Base-by-base conservation (phyloP, 2,113 vertebrate genomes). In the Odocoileus virginianus region DNA sequence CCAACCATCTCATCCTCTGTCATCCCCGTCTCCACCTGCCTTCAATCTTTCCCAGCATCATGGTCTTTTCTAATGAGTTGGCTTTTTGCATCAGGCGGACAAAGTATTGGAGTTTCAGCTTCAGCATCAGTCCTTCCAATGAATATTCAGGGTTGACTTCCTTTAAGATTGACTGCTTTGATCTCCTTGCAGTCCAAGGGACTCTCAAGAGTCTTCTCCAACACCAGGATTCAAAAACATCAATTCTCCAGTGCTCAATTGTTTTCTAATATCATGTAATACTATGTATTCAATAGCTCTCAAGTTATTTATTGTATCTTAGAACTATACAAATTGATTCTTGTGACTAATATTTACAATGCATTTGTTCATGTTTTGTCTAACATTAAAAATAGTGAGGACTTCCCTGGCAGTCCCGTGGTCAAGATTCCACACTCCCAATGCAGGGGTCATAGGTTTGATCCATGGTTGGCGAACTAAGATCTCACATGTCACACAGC, bases 341-440 rank as follows among this genome's bases (percentile, higher is more conserved):
- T 94, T 40, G 21, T 79, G 36, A 45, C 33, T 67, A 76, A 79
- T 84, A 67, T 87, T 87, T 94, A 64, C 93, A n/a, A 94, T 88
- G 76, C 79, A 58, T 27, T 92, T 94, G 43, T 71, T 58, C 81
- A 25, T 87, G 85, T 91, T 88, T 92, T 87, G 0, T 30, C 36
- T 95, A 47, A 76, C 43, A 93, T 87, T 92, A 57, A 96, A 91
- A 94, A 76, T 87, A 76, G 43, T 76, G 71, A 3, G 40, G 71
- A 43, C 21, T 76, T 76, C 23, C 40, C 40, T 43, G 71, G 71
- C 11, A 76, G 6, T 76, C 12, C 0, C 14, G 23, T 76, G 40
- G 40, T 76, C 21, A 76, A 27, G 40, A 43, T 43, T 76, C 71
- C 23, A 43, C 21, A 76, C 25, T 43, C 23, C 6, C 40, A 43